Evolutionary conservation across 2,797 vertebrate species (phyloP), one percentile per base, ranked within the genome.

Genomic region (Remorina albescens): DNA sequence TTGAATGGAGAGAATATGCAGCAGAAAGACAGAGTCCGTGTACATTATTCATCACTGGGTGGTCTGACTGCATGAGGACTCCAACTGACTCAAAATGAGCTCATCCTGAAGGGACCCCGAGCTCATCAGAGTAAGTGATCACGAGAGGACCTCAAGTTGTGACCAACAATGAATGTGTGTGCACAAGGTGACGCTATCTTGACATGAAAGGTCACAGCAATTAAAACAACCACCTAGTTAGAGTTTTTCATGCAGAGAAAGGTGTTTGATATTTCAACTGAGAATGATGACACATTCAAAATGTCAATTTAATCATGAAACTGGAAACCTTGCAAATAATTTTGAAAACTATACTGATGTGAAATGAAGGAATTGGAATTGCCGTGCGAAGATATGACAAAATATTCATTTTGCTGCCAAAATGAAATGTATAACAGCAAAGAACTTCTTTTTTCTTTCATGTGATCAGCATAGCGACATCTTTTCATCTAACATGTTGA

Each of bases 51-150:
- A 57, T 76, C 49, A 71, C n/a, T 83, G 78, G 79, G 81, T 76
- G 72, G 78, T 83, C 78, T 80, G 50, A 58, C 41, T 36, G n/a
- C 46, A 37, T 23, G 25, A 49, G 58, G 49, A 69, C 23, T 74
- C 42, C 21, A 82, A 76, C 81, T 88, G 72, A 89, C 64, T 81
- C 76, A 86, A 67, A 70, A 67, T 73, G 49, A 65, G 42, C n/a
- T 78, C 63, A 61, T 82, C 78, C 81, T 80, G 39, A 69, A 51
- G 76, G 63, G n/a, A 67, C 53, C 39, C 51, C 30, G 12, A 46
- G 42, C 58, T 66, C 79, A 69, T 84, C 71, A 67, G 68, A 59
- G 34, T 28, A 26, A 74, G 67, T 55, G 41, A 76, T 65, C 62
- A 53, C 61, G 67, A 65, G 47, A 58, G 19, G 70, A 41, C 36